Conservation (phyloP, 2,888 invertebrate species). For the Oxyscelio sp. region DNA sequence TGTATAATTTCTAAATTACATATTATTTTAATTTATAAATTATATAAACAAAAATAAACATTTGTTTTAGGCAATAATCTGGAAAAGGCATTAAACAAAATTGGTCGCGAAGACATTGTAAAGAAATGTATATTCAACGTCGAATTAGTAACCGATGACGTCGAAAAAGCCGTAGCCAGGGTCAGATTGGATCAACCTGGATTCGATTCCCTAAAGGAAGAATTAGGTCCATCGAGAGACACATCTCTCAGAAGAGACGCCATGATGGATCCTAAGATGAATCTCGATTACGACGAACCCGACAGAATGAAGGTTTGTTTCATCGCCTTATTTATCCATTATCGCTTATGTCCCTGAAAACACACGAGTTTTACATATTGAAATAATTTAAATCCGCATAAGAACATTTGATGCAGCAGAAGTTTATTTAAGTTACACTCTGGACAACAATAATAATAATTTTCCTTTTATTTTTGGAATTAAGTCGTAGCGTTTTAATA, state of each 20-base stretch:
- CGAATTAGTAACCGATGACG: conserved; percentile 94
- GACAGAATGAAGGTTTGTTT: conserved; percentile 92
- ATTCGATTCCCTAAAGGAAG: conserved; percentile 91
- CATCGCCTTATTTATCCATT: no score
- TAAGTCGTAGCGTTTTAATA: no score
- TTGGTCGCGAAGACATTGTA: conserved; percentile 95
- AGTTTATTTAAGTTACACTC: no score
- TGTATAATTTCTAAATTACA: no score
- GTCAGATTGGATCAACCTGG: conserved; percentile 90
- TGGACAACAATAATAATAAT: no score
- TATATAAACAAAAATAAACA: no score
- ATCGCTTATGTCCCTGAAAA: no score
- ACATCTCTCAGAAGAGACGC: conserved; percentile 92
- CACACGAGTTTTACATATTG: no score
- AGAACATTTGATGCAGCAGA: no score
- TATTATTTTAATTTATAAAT: no score
- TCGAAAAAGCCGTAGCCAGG: conserved; percentile 90
- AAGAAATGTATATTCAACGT: conserved; percentile 93
- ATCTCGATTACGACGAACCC: conserved; percentile 90
- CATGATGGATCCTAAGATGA: conserved; percentile 89
- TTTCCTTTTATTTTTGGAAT: no score
- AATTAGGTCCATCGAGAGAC: conserved; percentile 92
- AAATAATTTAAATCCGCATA: no score
- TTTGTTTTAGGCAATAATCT: conserved; percentile 94
- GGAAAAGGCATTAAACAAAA: conserved; percentile 93